Evolutionary conservation across 2,113 vertebrate species (phyloP).

Genomic region (Ictidomys tridecemlineatus): DNA sequence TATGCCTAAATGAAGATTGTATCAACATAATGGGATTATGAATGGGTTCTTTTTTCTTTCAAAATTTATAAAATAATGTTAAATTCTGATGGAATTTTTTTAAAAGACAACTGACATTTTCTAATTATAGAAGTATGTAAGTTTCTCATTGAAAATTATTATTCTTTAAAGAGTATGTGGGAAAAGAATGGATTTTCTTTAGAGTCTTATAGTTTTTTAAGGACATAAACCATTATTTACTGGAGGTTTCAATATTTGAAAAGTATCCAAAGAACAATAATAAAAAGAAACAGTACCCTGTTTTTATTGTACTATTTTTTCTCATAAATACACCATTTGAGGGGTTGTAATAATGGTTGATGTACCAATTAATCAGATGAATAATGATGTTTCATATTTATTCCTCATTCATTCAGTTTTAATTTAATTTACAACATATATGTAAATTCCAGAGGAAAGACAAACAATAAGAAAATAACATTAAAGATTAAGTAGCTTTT

Average conservation of each 20-base stretch:
- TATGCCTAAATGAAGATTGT: background rate
- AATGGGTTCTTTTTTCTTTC: background rate
- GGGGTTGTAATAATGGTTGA: background rate
- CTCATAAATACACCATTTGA: background rate
- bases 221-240: background rate
- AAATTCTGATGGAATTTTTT: conserved; percentile 55
- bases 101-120: background rate
- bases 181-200: conserved; percentile 10
- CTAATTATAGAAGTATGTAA: background rate
- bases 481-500: background rate
- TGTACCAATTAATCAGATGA: background rate
- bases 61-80: conserved; percentile 17
- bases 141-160: conserved; percentile 35
- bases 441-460: conserved; percentile 34
- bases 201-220: conserved; percentile 21
- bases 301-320: background rate
- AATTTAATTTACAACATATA: conserved; percentile 55
- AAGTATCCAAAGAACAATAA: background rate
- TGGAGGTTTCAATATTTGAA: background rate
- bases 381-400: conserved; percentile 1
- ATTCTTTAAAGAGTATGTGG: conserved; percentile 14
- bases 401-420: conserved; percentile 40
- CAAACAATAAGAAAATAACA: conserved; percentile 39
- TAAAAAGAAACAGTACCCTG: background rate
- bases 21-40: conserved; percentile 3